phyloP scores from a whole-genome alignment of 2,113 vertebrate species.

The Coptodon rendalli region DNA sequence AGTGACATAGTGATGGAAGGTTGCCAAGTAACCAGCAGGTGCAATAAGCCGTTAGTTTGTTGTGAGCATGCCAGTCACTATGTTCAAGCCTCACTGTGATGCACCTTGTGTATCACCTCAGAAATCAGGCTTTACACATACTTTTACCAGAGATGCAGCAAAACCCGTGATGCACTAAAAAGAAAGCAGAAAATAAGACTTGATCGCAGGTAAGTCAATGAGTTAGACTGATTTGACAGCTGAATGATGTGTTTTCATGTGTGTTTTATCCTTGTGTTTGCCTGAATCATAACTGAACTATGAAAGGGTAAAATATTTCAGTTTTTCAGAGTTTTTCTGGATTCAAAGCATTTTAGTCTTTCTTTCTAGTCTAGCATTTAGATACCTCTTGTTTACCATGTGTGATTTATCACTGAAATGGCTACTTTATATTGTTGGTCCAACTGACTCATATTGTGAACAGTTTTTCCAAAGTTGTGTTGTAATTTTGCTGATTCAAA shows the following conservation, averaged over 20 bases:
- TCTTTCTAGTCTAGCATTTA: not conserved
- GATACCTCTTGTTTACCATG: not conserved
- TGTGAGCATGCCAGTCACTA: not conserved
- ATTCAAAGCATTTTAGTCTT: not conserved
- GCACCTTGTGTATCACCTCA: not conserved
- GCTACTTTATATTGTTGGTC: not conserved
- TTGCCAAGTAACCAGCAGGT: conserved; percentile 49
- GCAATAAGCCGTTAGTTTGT: conserved; percentile 22
- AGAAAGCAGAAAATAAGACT: not conserved
- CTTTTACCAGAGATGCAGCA: not conserved
- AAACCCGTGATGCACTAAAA: not conserved
- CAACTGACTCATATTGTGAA: not conserved
- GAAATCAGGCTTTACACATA: not conserved
- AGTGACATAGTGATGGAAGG: conserved; percentile 1
- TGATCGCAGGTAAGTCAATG: conserved; percentile 12
- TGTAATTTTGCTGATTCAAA: not conserved
- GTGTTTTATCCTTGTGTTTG: not conserved
- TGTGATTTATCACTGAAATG: not conserved
- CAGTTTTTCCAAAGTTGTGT: not conserved
- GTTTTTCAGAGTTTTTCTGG: not conserved
- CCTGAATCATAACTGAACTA: not conserved
- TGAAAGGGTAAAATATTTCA: not conserved
- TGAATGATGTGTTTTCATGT: not conserved
- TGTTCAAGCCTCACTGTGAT: not conserved
- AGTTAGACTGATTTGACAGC: not conserved